Conservation (phyloP, 2,888 invertebrate genomes). For the Clusia tigrina region DNA sequence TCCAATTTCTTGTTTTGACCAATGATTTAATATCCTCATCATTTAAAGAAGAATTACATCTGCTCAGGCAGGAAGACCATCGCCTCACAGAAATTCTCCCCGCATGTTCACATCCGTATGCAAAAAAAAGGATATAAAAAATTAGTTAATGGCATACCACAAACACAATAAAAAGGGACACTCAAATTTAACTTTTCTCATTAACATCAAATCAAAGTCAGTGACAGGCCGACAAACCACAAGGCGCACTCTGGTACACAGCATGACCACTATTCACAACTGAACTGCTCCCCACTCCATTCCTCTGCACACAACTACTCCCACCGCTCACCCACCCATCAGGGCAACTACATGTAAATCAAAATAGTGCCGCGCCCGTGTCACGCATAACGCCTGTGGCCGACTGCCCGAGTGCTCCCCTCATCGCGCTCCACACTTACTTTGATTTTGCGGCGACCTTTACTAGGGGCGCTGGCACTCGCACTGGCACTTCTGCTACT, state of each 20-base stretch:
- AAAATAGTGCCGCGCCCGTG: not conserved
- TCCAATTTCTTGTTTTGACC: too few relatives aligned
- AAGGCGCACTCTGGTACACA: not conserved
- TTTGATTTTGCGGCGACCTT: not conserved
- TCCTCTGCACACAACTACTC: not conserved
- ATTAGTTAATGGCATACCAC: too few relatives aligned
- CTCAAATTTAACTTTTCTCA: conserved; percentile 8
- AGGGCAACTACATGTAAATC: not conserved
- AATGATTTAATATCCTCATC: too few relatives aligned
- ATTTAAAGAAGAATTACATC: too few relatives aligned
- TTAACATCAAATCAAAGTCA: conserved; percentile 21
- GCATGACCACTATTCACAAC: not conserved
- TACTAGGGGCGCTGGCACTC: not conserved
- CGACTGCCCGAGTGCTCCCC: not conserved
- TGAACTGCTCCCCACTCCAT: not conserved
- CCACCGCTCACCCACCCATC: not conserved
- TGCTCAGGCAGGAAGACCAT: too few relatives aligned
- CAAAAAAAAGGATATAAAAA: too few relatives aligned
- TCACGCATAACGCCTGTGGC: not conserved
- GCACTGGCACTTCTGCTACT: not conserved
- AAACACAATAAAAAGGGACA: too few relatives aligned
- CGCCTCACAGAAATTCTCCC: too few relatives aligned
- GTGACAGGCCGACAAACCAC: conserved; percentile 1
- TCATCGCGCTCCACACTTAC: not conserved
- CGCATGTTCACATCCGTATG: too few relatives aligned